Percentiles rank a stretch among this genome's conserved stretches.
phyloP scores from a whole-genome alignment of 64 coral and sea anemone species.

The Dendronephthya gigantea region DNA sequence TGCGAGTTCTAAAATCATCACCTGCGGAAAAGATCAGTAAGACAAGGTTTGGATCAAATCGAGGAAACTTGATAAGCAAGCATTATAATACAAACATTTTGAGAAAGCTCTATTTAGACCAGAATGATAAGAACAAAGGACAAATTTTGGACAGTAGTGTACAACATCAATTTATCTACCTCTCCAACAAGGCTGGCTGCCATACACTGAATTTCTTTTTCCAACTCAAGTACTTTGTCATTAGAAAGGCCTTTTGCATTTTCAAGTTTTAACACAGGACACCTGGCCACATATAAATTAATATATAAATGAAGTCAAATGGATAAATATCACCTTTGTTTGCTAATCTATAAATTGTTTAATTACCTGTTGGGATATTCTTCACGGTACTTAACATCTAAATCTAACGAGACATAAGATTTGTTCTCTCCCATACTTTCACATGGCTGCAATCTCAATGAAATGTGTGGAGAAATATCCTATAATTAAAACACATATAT shows the following conservation, averaged over 20 bases:
- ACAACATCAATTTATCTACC: too few relatives aligned
- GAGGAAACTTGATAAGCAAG: too few relatives aligned
- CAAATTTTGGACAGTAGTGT: too few relatives aligned
- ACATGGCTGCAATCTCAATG: slow-evolving; percentile 1
- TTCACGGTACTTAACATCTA: not conserved
- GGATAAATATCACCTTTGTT: too few relatives aligned
- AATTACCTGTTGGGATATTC: slow-evolving; percentile 9
- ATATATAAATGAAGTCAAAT: too few relatives aligned
- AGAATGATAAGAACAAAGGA: too few relatives aligned
- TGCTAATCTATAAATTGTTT: not conserved
- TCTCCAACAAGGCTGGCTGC: not conserved
- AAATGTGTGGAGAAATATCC: not conserved
- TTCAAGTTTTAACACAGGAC: not conserved
- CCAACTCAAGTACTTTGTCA: not conserved
- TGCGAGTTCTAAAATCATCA: slow-evolving; percentile 82
- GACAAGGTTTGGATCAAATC: too few relatives aligned
- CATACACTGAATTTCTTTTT: not conserved
- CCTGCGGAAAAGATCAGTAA: slow-evolving; percentile 27
- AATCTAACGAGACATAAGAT: slow-evolving; percentile 3
- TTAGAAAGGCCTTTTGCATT: slow-evolving; percentile 7
- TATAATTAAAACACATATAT: not conserved
- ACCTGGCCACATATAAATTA: not conserved
- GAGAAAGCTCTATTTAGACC: too few relatives aligned
- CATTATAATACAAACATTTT: too few relatives aligned
- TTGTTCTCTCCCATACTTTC: slow-evolving; percentile 2